Percentiles rank a stretch among this genome's conserved stretches.
Conservation (phyloP, 2,797 vertebrate species). For the Crocidura indochinensis region DNA sequence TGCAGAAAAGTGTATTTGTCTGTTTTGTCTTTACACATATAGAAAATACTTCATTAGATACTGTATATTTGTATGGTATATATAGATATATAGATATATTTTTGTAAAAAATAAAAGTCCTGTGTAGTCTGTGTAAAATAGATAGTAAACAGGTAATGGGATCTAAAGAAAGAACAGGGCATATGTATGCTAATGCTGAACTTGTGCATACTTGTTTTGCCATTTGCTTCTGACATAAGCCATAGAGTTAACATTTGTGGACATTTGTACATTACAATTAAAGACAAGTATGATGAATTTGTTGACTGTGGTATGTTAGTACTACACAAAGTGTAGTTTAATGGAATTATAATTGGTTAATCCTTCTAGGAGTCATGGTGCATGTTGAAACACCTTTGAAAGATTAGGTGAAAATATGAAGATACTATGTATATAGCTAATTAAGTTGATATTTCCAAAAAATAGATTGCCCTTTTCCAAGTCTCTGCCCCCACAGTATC, state of each 20-base stretch:
- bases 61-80: background rate
- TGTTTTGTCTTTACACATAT: conserved; percentile 17
- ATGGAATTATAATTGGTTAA: conserved; percentile 54
- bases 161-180: background rate
- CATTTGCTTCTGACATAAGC: background rate
- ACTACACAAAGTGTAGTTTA: conserved; percentile 30
- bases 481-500: background rate
- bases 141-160: background rate
- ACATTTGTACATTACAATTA: conserved; percentile 44
- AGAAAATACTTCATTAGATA: conserved; percentile 24
- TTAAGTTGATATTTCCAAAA: background rate
- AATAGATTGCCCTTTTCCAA: background rate
- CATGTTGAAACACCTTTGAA: conserved; percentile 47
- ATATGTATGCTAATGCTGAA: background rate
- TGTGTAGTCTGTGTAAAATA: conserved; percentile 9
- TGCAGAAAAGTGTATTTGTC: background rate
- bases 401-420: conserved; percentile 36
- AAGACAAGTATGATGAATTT: conserved; percentile 56
- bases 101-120: background rate
- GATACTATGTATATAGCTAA: background rate
- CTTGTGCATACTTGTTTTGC: too few relatives aligned
- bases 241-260: background rate
- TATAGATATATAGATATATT: too few relatives aligned
- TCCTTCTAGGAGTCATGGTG: background rate
- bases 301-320: conserved; percentile 50